Evolutionary conservation across 1,140 invertebrate species (phyloP), one percentile per base, ranked within the genome.

Genomic region (Drosophila rufa): DNA sequence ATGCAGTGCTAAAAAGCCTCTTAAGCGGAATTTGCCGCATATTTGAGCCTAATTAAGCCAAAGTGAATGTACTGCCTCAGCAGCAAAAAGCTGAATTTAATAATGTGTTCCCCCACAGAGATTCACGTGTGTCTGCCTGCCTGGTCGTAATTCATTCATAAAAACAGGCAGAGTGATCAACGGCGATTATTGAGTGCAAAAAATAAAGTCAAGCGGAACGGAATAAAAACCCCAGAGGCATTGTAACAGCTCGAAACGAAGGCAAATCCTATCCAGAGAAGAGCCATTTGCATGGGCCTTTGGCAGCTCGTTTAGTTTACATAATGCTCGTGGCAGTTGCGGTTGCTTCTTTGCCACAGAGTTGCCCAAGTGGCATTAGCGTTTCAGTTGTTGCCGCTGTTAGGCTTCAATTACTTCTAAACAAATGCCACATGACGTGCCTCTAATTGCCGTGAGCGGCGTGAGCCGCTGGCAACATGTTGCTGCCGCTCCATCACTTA

Each of bases 391-490:
- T 56, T 90, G 84, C 50, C 67, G 85, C 57, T 75, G 84, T 89
- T 89, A 82, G 67, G 84, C 84, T 90, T 89, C 85, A 89, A 89
- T 89, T 89, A 85, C 85, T 90, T 89, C 81, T 85, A 89, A 90
- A 76, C 85, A 89, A 89, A 89, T 82, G 85, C 85, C 85, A 90
- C 78, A 89, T 90, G 81, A 82, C 81, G 78, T 75, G 81, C 78
- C 75, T 80, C 70, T 89, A 89, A 89, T 89, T 89, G 81, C 84
- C 68, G 50, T 61, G 71, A 77, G 81, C 59, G 19, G 56, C 38
- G 46, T 68, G 55, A 69, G 38, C 27, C 46, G 46, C 47, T 45
- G 17, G 68, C 78, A 83, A 75, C 81, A 79, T 84, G 85, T 81
- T 84, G 84, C 84, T 45, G 50, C 42, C 11, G 38, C 59, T 66